Evolutionary conservation across 1,140 invertebrate species (phyloP).

Genomic region (Calliphora vicina): DNA sequence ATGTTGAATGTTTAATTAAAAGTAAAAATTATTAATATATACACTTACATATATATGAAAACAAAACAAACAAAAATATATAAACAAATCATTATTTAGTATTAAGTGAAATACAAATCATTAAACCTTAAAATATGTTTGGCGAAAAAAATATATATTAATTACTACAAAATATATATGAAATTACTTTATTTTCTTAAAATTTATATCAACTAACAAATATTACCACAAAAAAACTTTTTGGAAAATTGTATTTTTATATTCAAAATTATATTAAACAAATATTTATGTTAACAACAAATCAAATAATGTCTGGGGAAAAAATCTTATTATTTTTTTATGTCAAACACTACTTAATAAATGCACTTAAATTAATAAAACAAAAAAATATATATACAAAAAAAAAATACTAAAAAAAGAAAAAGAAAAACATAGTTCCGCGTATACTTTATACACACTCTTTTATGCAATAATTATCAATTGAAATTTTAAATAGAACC

Average conservation of each 20-base stretch:
- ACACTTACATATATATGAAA: too few relatives aligned
- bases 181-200: slow-evolving; percentile 28
- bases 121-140: not conserved
- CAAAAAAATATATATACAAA: not conserved
- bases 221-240: not conserved
- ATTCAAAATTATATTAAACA: slow-evolving; percentile 30
- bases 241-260: slow-evolving; percentile 35
- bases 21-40: not conserved
- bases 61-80: not conserved
- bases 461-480: not conserved
- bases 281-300: not conserved
- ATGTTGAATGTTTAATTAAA: slow-evolving; percentile 28
- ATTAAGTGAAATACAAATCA: not conserved
- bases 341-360: slow-evolving; percentile 21
- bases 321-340: not conserved
- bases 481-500: not conserved
- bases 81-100: slow-evolving; percentile 6
- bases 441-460: not conserved
- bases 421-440: slow-evolving; percentile 16
- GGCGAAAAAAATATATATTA: slow-evolving; percentile 6
- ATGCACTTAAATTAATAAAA: not conserved
- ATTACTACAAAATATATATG: not conserved
- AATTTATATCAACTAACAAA: slow-evolving; percentile 15
- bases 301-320: not conserved
- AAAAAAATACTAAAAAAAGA: too few relatives aligned